Evolutionary conservation across 2,888 invertebrate genomes (phyloP).

Genomic region (Pardosa pseudoannulata): DNA sequence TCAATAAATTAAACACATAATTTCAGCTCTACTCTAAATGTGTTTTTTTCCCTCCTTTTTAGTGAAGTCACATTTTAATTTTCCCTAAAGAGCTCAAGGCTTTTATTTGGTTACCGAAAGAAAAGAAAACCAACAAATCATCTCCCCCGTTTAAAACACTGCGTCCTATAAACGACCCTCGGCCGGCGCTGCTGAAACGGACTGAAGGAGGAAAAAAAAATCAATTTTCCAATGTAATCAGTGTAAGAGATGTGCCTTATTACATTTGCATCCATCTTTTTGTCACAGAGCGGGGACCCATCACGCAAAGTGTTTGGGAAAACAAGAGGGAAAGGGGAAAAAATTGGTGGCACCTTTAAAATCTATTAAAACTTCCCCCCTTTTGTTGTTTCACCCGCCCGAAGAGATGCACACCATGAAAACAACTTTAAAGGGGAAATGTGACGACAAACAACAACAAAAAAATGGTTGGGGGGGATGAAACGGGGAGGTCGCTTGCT

Average conservation of each 20-base stretch:
- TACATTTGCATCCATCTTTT: slow-evolving; percentile 10
- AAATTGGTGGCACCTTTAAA: not conserved
- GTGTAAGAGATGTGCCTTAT: not conserved
- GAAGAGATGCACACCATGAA: not conserved
- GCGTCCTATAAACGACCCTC: not conserved
- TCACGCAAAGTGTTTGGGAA: not conserved
- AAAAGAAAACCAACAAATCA: not conserved
- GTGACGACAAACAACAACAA: not conserved
- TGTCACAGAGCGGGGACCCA: not conserved
- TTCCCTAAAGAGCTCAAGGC: too few relatives aligned
- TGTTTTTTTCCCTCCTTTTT: too few relatives aligned
- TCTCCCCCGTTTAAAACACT: not conserved
- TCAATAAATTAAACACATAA: too few relatives aligned
- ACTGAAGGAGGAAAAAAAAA: not conserved
- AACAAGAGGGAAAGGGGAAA: not conserved
- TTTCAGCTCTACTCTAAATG: too few relatives aligned
- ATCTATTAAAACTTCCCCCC: not conserved
- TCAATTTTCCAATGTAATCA: slow-evolving; percentile 14
- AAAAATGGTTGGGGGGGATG: not conserved
- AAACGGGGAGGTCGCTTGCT: not conserved
- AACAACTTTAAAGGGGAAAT: not conserved
- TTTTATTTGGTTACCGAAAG: too few relatives aligned
- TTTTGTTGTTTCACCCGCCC: not conserved
- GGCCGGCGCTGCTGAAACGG: not conserved
- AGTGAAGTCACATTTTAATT: too few relatives aligned